These are phyloP conservation scores for Eledone cirrhosa DNA, from an alignment of 2,888 invertebrate genomes.

Conservation along the genomic window DNA sequence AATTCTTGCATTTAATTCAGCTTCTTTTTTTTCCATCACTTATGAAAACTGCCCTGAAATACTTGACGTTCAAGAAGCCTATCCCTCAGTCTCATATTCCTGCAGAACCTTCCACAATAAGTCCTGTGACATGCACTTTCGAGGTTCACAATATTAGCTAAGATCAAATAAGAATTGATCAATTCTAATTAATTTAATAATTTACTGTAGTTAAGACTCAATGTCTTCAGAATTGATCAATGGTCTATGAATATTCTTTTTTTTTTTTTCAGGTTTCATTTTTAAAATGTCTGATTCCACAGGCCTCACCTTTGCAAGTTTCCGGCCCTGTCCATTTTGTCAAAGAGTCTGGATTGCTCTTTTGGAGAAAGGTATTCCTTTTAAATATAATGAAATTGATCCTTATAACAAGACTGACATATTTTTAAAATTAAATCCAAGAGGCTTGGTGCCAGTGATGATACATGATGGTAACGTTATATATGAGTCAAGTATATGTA, in stretches of 20 bases:
- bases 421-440: slow-evolving; percentile 49
- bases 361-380: slow-evolving; percentile 45
- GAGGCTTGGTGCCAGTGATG: slow-evolving; percentile 50
- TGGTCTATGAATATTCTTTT: neutral
- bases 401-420: slow-evolving; percentile 53
- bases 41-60: too few relatives aligned
- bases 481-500: slow-evolving; percentile 47
- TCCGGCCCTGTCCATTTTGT: slow-evolving; percentile 57
- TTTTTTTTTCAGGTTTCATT: neutral
- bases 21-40: too few relatives aligned
- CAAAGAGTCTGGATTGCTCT: slow-evolving; percentile 53
- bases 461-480: slow-evolving; percentile 42
- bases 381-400: slow-evolving; percentile 50
- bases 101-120: too few relatives aligned
- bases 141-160: too few relatives aligned
- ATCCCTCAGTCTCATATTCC: too few relatives aligned
- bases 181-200: too few relatives aligned
- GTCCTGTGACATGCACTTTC: too few relatives aligned
- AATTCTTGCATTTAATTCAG: too few relatives aligned
- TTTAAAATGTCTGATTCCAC: neutral
- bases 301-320: slow-evolving; percentile 22
- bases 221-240: too few relatives aligned
- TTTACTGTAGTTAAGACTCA: too few relatives aligned
- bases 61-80: too few relatives aligned
- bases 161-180: too few relatives aligned